Evolutionary conservation across 2,888 invertebrate genomes (phyloP).

Genomic region (Troilus luridus): DNA sequence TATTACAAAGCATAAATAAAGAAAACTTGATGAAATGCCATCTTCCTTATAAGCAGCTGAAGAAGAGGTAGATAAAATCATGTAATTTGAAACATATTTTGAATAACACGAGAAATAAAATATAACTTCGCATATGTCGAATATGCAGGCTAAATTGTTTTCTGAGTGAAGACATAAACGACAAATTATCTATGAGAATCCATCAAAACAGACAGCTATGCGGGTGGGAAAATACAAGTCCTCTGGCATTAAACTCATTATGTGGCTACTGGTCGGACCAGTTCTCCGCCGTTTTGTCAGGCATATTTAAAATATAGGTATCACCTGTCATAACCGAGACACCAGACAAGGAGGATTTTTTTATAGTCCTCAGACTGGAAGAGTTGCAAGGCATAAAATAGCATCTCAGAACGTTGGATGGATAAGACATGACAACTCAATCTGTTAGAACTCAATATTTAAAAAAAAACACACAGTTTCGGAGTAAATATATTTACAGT

Average conservation of each 20-base stretch:
- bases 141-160: background rate
- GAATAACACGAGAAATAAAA: background rate
- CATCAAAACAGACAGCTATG: background rate
- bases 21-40: no score
- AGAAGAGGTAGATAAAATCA: no score
- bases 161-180: background rate
- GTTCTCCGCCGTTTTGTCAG: background rate
- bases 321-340: background rate
- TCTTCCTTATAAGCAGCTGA: no score
- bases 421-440: background rate
- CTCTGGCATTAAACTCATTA: background rate
- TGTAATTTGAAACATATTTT: no score
- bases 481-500: no score
- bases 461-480: background rate
- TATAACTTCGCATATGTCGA: background rate
- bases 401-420: background rate
- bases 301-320: slow-evolving; percentile 11
- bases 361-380: background rate
- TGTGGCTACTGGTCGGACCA: background rate
- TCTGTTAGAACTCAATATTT: background rate
- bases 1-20: no score
- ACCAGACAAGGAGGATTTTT: background rate
- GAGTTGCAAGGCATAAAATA: background rate
- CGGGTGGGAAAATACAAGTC: background rate
- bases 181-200: background rate